Evolutionary conservation across 2,888 invertebrate species (phyloP), one percentile per base, ranked within the genome.

Genomic region (Busseola fusca): DNA sequence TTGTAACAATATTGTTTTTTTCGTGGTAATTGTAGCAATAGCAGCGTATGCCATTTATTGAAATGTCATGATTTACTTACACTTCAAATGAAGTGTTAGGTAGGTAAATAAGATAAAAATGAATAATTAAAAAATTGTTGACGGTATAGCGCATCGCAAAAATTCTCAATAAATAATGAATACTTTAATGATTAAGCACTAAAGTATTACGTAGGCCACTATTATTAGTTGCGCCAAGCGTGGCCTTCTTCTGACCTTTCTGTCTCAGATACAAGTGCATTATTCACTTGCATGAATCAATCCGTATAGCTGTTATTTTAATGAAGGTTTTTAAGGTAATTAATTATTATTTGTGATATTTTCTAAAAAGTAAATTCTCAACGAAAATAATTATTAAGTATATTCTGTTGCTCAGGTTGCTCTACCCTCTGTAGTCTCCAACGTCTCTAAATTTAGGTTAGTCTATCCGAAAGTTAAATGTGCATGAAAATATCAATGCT

Each of bases 231-330:
- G 81, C 84, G 84, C 81, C 79, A 84, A 72, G 58, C 67, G 45
- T 84, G 84, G 86, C 87, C 87, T 87, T 86, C 82, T 81, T 52
- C 65, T 87, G 89, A 87, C 89, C 89, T 89, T 84, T 82, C 69
- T 70, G 68, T 72, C 76, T 79, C 70, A 64, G 69, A 80, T 70
- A 83, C 75, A 78, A 82, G 72, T 76, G 76, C 79, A 84, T 82
- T 84, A 84, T 82, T 84, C 79, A 81, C 72, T 74, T 67, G 67
- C 27, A 72, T 57, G 69, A 75, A 76, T 79, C 70, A 75, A 76
- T 79, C 77, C 57, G 66, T 76, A 69, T 58, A 71, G 25, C 9
- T 66, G 30, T 48, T 57, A 50, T 50, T 69, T 63, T 21, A 64
- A 62, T 75, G 70, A 56, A 69, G 27, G 18, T 48, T 72, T 27